Conservation (phyloP, 2,888 invertebrate species). For the Spatulosminthurus flaviceps region DNA sequence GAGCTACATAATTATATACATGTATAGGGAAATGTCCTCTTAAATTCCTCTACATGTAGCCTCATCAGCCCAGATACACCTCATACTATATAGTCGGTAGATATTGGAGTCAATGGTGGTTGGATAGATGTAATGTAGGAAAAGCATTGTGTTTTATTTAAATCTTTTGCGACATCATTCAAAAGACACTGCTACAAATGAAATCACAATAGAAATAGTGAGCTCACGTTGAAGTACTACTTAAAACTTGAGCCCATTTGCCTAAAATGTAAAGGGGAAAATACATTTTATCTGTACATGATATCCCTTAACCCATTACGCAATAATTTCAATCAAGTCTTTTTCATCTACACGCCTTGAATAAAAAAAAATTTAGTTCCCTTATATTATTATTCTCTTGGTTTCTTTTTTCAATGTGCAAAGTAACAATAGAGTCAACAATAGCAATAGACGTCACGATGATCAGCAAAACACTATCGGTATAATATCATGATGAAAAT, state of each 20-base stretch:
- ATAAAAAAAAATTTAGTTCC: background rate
- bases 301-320: background rate
- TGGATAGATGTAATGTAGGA: conserved; percentile 3
- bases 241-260: background rate
- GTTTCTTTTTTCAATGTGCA: conserved; percentile 15
- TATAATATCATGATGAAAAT: conserved; percentile 41
- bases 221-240: too few relatives aligned
- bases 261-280: background rate
- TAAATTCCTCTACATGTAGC: too few relatives aligned
- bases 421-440: conserved; percentile 31
- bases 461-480: conserved; percentile 36
- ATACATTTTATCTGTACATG: background rate
- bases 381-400: background rate
- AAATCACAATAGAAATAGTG: conserved; percentile 26
- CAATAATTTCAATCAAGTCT: background rate
- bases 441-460: conserved; percentile 33
- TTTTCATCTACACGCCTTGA: background rate
- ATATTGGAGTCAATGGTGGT: background rate
- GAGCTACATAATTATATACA: too few relatives aligned
- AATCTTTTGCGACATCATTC: conserved; percentile 41
- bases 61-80: background rate
- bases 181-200: conserved; percentile 19
- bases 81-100: background rate
- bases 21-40: too few relatives aligned
- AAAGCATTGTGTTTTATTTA: conserved; percentile 27